Evolutionary conservation across 2,888 invertebrate species (phyloP).

Genomic region (Calliphora vomitoria): DNA sequence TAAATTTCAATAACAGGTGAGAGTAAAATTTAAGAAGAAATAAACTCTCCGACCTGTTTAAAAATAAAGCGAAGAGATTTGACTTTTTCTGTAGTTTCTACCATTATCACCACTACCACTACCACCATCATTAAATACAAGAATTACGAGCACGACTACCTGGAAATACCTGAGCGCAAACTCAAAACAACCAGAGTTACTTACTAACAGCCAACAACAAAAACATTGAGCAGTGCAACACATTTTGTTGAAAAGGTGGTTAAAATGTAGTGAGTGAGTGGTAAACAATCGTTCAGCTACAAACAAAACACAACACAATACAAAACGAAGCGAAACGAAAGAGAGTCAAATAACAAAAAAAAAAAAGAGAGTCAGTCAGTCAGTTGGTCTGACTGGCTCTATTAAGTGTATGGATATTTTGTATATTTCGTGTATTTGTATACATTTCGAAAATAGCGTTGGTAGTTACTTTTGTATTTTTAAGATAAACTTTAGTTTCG

Average conservation of each 20-base stretch:
- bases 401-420: slow-evolving; percentile 25
- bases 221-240: slow-evolving; percentile 7
- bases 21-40: slow-evolving; percentile 36
- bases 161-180: slow-evolving; percentile 71
- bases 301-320: slow-evolving; percentile 10
- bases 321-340: background rate
- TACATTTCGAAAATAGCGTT: slow-evolving; percentile 65
- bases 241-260: slow-evolving; percentile 58
- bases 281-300: slow-evolving; percentile 34
- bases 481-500: slow-evolving; percentile 74
- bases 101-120: slow-evolving; percentile 29
- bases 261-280: slow-evolving; percentile 57
- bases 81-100: slow-evolving; percentile 28
- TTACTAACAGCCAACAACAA: background rate
- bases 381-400: slow-evolving; percentile 9
- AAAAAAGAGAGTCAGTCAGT: slow-evolving; percentile 48
- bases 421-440: slow-evolving; percentile 47
- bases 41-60: slow-evolving; percentile 65
- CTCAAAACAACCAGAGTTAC: slow-evolving; percentile 48
- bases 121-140: background rate
- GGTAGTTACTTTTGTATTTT: slow-evolving; percentile 73
- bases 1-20: slow-evolving; percentile 66
- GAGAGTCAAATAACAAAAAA: slow-evolving; percentile 36
- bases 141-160: slow-evolving; percentile 42
- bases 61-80: slow-evolving; percentile 36